phyloP scores from a whole-genome alignment of 1,140 invertebrate genomes.

The Phenacoccus solenopsis region DNA sequence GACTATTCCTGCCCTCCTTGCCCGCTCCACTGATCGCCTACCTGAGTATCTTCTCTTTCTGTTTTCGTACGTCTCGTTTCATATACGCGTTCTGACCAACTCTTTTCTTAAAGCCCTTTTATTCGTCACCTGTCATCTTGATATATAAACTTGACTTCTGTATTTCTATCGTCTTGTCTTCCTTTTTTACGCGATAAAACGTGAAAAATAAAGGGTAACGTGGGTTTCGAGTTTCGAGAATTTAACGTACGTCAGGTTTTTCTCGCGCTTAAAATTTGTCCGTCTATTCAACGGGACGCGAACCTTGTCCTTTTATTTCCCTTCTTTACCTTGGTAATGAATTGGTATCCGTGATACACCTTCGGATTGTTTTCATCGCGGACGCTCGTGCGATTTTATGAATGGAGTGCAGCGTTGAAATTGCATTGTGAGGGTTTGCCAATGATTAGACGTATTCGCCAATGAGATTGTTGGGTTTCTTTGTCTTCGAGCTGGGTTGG shows the following conservation, averaged over 20 bases:
- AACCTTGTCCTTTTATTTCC: background rate
- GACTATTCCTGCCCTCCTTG: background rate
- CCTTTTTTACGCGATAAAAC: background rate
- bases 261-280: background rate
- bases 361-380: background rate
- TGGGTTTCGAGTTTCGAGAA: background rate
- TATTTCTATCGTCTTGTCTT: background rate
- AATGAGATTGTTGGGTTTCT: no score
- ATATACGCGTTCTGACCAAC: background rate
- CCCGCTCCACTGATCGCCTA: background rate
- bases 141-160: constrained; percentile 16
- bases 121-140: constrained; percentile 13
- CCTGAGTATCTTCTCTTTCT: background rate
- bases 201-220: constrained; percentile 3
- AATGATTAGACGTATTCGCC: no score
- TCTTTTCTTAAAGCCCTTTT: background rate
- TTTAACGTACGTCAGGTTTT: background rate
- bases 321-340: background rate
- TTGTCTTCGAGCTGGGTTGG: no score
- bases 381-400: background rate
- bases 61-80: background rate
- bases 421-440: no score
- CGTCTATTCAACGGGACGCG: no score
- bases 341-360: background rate
- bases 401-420: no score